phyloP scores from a whole-genome alignment of 2,888 invertebrate species.

The Hirtodrosophila alboralis region DNA sequence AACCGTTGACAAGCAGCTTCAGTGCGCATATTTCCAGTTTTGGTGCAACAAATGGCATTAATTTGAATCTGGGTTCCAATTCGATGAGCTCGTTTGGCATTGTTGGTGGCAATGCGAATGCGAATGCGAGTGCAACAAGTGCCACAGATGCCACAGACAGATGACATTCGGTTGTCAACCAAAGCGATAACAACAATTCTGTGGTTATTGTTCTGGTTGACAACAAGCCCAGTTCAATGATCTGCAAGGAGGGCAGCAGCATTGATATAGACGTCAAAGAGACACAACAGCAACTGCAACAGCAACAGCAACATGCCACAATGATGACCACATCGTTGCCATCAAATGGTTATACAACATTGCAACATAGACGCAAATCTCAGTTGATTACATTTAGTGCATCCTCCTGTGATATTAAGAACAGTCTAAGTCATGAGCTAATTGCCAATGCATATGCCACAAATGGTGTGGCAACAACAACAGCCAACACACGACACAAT shows the following conservation, averaged over 20 bases:
- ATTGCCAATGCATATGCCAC: slow-evolving; percentile 60
- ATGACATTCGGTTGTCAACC: slow-evolving; percentile 83
- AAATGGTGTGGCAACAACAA: no score
- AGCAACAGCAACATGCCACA: slow-evolving; percentile 28
- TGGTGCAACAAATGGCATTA: slow-evolving; percentile 7
- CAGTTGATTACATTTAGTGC: slow-evolving; percentile 83
- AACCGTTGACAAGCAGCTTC: slow-evolving; percentile 80
- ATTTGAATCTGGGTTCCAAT: slow-evolving; percentile 44
- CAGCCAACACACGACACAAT: no score
- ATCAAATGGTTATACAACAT: slow-evolving; percentile 74
- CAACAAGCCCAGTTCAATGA: slow-evolving; percentile 83
- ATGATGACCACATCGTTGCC: slow-evolving; percentile 51
- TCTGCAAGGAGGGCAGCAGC: slow-evolving; percentile 81
- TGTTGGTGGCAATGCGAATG: no score
- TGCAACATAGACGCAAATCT: slow-evolving; percentile 82
- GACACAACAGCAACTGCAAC: slow-evolving; percentile 21
- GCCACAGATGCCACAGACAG: slow-evolving; percentile 71
- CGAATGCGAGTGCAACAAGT: no score
- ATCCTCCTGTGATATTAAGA: slow-evolving; percentile 83
- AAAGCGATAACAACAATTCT: slow-evolving; percentile 83
- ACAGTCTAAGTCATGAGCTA: slow-evolving; percentile 83
- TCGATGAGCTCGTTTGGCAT: slow-evolving; percentile 79
- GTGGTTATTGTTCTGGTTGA: slow-evolving; percentile 84
- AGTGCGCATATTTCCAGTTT: slow-evolving; percentile 51
- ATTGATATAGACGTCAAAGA: slow-evolving; percentile 63